Evolutionary conservation across 2,797 vertebrate species (phyloP).

Genomic region (Semotilus atromaculatus): DNA sequence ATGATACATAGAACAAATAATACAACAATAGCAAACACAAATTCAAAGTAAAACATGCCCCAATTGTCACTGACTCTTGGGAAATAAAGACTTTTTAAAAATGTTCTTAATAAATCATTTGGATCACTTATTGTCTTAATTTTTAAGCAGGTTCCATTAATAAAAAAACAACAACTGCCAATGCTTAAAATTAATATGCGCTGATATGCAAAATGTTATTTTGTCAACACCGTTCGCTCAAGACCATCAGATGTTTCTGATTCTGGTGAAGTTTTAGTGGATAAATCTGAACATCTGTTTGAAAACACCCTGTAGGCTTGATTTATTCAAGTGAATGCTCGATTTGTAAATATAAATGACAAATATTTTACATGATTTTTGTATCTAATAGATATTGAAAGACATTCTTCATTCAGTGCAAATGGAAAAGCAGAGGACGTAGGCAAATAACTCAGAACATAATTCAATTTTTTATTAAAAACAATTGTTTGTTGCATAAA

Average conservation of each 20-base stretch:
- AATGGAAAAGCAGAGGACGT: background rate
- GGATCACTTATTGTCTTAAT: background rate
- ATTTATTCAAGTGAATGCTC: background rate
- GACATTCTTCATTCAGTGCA: background rate
- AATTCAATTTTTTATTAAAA: background rate
- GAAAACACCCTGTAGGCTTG: background rate
- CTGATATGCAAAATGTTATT: background rate
- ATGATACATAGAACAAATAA: too few species aligned
- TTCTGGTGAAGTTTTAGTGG: background rate
- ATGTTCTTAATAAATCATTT: background rate
- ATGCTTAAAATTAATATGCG: background rate
- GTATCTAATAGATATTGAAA: background rate
- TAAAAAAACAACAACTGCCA: too few species aligned
- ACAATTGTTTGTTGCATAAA: background rate
- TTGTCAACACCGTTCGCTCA: background rate
- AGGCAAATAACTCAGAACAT: background rate
- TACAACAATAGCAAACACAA: too few species aligned
- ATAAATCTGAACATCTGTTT: background rate
- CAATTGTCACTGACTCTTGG: background rate
- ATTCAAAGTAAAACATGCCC: too few species aligned
- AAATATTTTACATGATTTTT: background rate
- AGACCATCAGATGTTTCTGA: background rate
- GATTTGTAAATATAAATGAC: background rate
- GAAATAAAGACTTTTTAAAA: too few species aligned
- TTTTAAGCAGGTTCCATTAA: background rate